Evolutionary conservation across 2,113 vertebrate species (phyloP).

Genomic region (Cebus imitator): DNA sequence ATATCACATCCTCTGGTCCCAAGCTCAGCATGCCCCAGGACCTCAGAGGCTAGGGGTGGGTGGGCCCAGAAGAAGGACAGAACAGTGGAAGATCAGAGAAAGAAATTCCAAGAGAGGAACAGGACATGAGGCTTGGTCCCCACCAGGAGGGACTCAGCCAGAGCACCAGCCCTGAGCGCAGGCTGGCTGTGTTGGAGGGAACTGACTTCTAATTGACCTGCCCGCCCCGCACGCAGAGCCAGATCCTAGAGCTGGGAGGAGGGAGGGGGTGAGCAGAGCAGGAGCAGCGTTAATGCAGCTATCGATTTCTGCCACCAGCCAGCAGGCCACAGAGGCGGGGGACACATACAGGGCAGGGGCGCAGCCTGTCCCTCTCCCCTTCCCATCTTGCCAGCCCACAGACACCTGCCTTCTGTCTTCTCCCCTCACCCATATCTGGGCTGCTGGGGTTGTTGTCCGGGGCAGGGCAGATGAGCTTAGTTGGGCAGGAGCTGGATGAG

Average conservation of each 20-base stretch:
- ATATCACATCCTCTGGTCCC: conserved; percentile 46
- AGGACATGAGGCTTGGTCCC: conserved; percentile 7
- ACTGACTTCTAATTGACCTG: conserved; percentile 81
- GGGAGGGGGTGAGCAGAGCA: conserved; percentile 55
- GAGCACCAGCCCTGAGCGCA: background rate
- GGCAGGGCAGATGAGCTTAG: background rate
- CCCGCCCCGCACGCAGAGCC: conserved; percentile 58
- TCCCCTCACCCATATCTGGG: background rate
- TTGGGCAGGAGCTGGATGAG: background rate
- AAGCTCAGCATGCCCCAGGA: conserved; percentile 21
- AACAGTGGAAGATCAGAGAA: background rate
- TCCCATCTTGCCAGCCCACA: background rate
- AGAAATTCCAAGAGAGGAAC: background rate
- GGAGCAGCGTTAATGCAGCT: conserved; percentile 72
- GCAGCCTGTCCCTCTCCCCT: background rate
- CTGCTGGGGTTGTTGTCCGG: background rate
- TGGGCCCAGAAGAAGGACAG: background rate
- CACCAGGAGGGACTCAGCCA: background rate
- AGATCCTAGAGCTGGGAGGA: conserved; percentile 57
- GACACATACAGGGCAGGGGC: conserved; percentile 33
- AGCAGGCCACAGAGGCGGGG: conserved; percentile 60
- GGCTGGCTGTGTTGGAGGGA: conserved; percentile 47
- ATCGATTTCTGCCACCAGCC: conserved; percentile 80
- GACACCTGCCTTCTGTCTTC: background rate
- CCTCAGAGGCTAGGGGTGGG: background rate